Evolutionary conservation across 2,797 vertebrate genomes (phyloP).

Genomic region (Holocentrus rufus): DNA sequence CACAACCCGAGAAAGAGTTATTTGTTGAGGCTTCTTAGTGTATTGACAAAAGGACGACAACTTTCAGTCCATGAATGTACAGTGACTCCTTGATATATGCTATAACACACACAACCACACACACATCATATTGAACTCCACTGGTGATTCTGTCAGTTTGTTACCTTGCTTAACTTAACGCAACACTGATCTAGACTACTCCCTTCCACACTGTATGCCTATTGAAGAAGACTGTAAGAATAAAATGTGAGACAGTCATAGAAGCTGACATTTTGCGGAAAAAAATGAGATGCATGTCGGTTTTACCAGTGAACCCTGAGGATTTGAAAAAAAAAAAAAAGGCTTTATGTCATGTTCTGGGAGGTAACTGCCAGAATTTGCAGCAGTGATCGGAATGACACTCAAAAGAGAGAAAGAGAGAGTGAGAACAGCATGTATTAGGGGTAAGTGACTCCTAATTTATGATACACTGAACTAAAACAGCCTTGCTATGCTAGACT

Average conservation of each 20-base stretch:
- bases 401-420: neutral
- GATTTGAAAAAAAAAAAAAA: neutral
- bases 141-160: neutral
- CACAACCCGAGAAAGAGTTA: too few species aligned
- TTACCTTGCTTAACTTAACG: neutral
- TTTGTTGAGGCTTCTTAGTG: too few species aligned
- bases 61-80: neutral
- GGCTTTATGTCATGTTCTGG: neutral
- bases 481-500: constrained; percentile 25
- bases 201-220: neutral
- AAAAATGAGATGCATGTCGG: neutral
- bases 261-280: neutral
- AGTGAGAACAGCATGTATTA: neutral
- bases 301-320: neutral
- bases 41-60: too few species aligned
- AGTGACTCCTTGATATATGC: neutral
- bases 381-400: neutral
- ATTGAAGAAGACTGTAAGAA: neutral
- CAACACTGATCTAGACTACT: neutral
- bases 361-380: constrained; percentile 11
- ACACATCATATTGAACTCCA: neutral
- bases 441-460: neutral
- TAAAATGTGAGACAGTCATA: neutral
- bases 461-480: constrained; percentile 14
- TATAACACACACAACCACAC: neutral